phyloP scores from a whole-genome alignment of 2,113 vertebrate genomes.

The Daboia siamensis region DNA sequence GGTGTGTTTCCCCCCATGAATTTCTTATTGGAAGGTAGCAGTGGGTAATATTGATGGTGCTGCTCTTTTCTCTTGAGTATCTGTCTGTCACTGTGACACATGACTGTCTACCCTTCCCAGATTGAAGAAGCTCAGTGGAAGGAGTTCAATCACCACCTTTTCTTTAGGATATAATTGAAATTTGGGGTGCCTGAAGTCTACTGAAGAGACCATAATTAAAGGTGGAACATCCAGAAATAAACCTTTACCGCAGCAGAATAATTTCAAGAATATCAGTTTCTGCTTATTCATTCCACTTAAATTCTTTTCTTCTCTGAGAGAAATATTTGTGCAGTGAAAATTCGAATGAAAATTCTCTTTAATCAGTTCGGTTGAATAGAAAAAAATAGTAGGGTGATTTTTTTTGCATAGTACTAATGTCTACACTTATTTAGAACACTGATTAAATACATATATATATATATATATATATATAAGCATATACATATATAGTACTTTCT shows the following conservation, averaged over 20 bases:
- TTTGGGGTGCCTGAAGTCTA: neutral
- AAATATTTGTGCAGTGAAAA: neutral
- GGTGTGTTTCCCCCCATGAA: neutral
- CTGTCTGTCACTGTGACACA: neutral
- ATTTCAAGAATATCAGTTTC: neutral
- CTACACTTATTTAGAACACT: neutral
- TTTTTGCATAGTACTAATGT: neutral
- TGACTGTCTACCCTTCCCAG: neutral
- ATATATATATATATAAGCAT: too few species aligned
- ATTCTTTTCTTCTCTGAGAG: neutral
- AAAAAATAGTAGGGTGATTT: neutral
- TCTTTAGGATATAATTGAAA: neutral
- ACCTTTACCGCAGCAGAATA: neutral
- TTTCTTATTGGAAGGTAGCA: neutral
- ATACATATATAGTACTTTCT: neutral
- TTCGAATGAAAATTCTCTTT: too few species aligned
- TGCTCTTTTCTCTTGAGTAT: neutral
- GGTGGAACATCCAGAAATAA: neutral
- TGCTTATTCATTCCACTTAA: neutral
- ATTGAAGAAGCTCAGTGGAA: neutral
- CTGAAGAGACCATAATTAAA: neutral
- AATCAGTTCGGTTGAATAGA: neutral
- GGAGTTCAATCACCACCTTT: neutral
- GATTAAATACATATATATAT: neutral
- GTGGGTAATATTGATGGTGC: neutral